phyloP scores from a whole-genome alignment of 1,140 invertebrate genomes.

The Drosophila yakuba region DNA sequence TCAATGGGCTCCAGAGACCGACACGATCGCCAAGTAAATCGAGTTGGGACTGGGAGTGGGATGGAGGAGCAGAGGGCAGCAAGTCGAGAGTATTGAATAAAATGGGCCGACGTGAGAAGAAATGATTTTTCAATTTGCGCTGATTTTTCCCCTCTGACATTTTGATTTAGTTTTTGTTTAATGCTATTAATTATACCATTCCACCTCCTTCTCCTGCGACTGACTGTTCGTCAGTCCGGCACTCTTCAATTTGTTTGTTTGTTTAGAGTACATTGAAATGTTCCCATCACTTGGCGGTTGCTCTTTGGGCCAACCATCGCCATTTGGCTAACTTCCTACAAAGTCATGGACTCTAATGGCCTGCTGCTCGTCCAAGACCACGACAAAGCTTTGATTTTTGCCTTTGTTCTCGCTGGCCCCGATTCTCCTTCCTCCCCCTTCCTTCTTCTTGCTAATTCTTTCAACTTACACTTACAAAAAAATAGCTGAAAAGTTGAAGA shows the following conservation, averaged over 20 bases:
- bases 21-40: conserved; percentile 22
- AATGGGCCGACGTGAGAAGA: conserved; percentile 44
- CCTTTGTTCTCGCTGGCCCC: conserved; percentile 32
- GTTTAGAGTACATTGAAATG: conserved; percentile 33
- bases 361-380: conserved; percentile 25
- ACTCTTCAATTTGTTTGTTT: conserved; percentile 27
- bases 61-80: background rate
- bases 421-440: conserved; percentile 1
- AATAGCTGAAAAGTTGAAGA: background rate
- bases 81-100: conserved; percentile 29
- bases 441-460: conserved; percentile 9
- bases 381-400: conserved; percentile 47
- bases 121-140: conserved; percentile 71
- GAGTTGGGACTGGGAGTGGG: background rate
- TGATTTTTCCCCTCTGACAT: conserved; percentile 42
- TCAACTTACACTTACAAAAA: conserved; percentile 10
- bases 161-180: conserved; percentile 81
- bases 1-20: conserved; percentile 53
- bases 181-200: conserved; percentile 75
- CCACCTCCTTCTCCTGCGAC: background rate
- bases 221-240: conserved; percentile 1
- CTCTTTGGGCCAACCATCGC: conserved; percentile 25
- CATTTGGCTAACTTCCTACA: conserved; percentile 36
- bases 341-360: conserved; percentile 73
- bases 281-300: conserved; percentile 35